Base-by-base conservation (phyloP, 2,888 invertebrate species). In the Andricus curvator region DNA sequence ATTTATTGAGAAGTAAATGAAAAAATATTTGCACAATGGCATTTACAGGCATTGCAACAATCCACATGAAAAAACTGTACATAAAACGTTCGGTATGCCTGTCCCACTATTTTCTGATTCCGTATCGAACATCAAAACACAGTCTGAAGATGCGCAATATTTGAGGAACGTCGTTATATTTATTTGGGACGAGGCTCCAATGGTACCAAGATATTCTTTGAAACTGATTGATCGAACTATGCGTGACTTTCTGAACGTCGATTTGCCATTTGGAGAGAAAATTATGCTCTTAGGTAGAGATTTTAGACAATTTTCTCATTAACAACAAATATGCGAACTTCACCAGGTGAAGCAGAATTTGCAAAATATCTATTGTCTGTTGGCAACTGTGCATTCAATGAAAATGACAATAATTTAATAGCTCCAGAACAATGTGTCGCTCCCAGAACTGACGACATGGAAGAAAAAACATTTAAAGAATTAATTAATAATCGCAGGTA, bases 51-150 rank as follows among this genome's bases (percentile, higher is more conserved):
- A 81, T 83, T 48, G 80, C 80, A 29, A 78, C 81, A 76, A 83
- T 33, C 78, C 78, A 44, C 85, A 89, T 33, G 93, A 92, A 11
- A 84, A 86, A 80, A 93, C 92, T 13, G 87, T 88, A 5, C 93
- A 93, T 81, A 88, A 88, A 41, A 81, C 85, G 29, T 92, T 92
- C 82, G 85, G 88, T 41, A 77, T 91, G n/a, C 64, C 64, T 15
- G 25, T 64, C 2, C 1, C 25, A 25, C 25, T 25, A 25, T 25
- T 25, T 25, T 25, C 25, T 25, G 25, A 25, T 25, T 25, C 25
- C 25, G 25, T 25, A 25, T 25, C 25, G 25, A 25, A 25, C 25
- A 25, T 25, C 2, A 25, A 25, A 25, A 25, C 1, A 1, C 2
- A 25, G 25, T 25, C 25, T 25, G 25, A 25, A 25, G 25, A 25